Evolutionary conservation across 2,888 invertebrate genomes (phyloP), one percentile per base, ranked within the genome.

Genomic region (Mythimna loreyi): DNA sequence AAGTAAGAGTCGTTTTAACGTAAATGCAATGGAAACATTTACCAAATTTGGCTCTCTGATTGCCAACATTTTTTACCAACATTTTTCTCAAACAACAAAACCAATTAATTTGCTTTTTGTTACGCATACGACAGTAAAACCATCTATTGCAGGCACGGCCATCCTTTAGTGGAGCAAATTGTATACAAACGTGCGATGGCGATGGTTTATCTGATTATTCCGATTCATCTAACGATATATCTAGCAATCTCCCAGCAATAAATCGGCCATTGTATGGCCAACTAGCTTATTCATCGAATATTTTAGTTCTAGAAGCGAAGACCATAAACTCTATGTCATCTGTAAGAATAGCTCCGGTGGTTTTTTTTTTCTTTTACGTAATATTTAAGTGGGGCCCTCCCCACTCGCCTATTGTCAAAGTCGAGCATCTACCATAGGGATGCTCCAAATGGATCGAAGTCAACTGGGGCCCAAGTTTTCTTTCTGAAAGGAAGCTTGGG

Each of bases 151-250:
- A 28, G 6, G 2, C 19, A 25, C 8, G 25, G 6, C 11, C 52
- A 67, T 33, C 33, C 2, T 40, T 16, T 43, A 43, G 8, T 36
- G 6, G 23, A 67, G 50, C 23, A 52, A 67, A 33, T 52, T 66
- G 23, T 49, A 40, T 13, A 28, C 6, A 36, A 50, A 25, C 23
- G 7, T 23, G n/a, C 47, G 23, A n/a, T 56, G 8, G 23, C 16
- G 25, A 69, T 25, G 13, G 19, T 69, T 40, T 30, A 57, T 69
- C 67, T 25, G 40, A 49, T 56, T 49, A 56, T 69, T 68, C 67
- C 21, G 43, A 23, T 58, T 58, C 40, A 66, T 59, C 53, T 73
- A 23, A 13, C 55, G 55, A 72, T 70, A 53, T 45, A 49, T 60
- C 45, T 11, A 43, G 19, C 36, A 59, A 53, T 40, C 8, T 30